phyloP scores from a whole-genome alignment of 2,888 invertebrate species.

The Leucania comma region DNA sequence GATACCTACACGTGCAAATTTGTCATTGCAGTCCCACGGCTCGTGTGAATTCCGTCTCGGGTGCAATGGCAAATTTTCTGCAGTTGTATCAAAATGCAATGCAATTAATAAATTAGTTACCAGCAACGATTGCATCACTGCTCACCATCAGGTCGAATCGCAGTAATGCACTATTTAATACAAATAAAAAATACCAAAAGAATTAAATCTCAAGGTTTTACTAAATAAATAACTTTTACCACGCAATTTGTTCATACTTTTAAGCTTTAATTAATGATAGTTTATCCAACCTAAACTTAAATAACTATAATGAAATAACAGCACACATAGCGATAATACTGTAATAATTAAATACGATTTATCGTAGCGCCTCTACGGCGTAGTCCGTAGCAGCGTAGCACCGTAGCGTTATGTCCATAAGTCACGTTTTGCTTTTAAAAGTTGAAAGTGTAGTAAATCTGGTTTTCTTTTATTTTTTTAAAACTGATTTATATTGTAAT shows the following conservation, averaged over 20 bases:
- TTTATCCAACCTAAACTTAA: constrained; percentile 38
- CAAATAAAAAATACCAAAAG: too few species aligned
- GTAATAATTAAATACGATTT: constrained; percentile 70
- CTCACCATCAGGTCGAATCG: too few species aligned
- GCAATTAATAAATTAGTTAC: too few species aligned
- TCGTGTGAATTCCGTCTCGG: too few species aligned
- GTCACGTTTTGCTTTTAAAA: constrained; percentile 66
- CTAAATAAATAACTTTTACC: constrained; percentile 34
- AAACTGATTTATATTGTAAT: constrained; percentile 65
- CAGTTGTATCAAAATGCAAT: too few species aligned
- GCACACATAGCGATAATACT: constrained; percentile 56
- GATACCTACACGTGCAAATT: too few species aligned
- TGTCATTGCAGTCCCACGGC: too few species aligned
- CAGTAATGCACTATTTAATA: too few species aligned
- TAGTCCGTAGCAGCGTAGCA: constrained; percentile 66
- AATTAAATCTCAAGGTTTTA: constrained; percentile 12
- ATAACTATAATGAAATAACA: constrained; percentile 55
- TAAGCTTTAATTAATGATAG: constrained; percentile 25
- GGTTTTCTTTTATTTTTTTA: constrained; percentile 64
- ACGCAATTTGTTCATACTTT: constrained; percentile 42
- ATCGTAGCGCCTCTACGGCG: constrained; percentile 73
- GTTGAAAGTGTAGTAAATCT: constrained; percentile 49
- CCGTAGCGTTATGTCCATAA: constrained; percentile 71
- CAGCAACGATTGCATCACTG: too few species aligned
- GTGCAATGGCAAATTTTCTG: too few species aligned